phyloP scores from a whole-genome alignment of 2,113 vertebrate species.

The Odontesthes bonariensis region DNA sequence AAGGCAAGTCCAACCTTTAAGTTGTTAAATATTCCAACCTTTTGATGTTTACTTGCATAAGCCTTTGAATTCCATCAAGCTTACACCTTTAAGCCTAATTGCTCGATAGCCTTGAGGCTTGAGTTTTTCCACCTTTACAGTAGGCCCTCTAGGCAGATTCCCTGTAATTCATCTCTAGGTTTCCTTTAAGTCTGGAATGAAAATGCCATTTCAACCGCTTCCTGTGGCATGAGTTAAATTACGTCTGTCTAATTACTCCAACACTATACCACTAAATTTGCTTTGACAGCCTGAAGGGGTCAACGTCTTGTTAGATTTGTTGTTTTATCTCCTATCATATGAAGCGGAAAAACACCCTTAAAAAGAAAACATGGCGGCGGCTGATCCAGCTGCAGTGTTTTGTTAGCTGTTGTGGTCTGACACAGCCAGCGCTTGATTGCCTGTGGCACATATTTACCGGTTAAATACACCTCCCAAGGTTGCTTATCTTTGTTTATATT shows the following conservation, averaged over 20 bases:
- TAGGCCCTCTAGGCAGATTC: not conserved
- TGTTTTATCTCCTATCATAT: conserved; percentile 7
- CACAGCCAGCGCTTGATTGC: not conserved
- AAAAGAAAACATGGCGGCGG: not conserved
- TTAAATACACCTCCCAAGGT: conserved; percentile 24
- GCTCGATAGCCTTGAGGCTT: not conserved
- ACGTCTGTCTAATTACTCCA: conserved; percentile 19
- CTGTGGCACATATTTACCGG: conserved; percentile 24
- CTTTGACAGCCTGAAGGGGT: conserved; percentile 21
- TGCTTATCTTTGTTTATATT: conserved; percentile 54
- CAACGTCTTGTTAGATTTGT: not conserved
- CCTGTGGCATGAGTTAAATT: not conserved
- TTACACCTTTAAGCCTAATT: not conserved
- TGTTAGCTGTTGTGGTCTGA: conserved; percentile 56
- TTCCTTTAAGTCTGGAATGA: conserved; percentile 10
- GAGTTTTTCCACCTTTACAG: not conserved
- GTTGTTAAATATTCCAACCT: not conserved
- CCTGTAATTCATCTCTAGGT: not conserved
- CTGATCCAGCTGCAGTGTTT: conserved; percentile 6
- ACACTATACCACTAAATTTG: not conserved
- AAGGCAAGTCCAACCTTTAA: conserved; percentile 85
- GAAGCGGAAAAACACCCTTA: not conserved
- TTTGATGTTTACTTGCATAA: not conserved
- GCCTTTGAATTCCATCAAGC: not conserved
- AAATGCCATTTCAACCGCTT: conserved; percentile 10